Percentiles rank a stretch among this genome's conserved stretches.
These are phyloP conservation scores for Aurelia sp. DNA, from an alignment of 30 jellyfish, hydroid and myxozoan species.

Conservation along the genomic window DNA sequence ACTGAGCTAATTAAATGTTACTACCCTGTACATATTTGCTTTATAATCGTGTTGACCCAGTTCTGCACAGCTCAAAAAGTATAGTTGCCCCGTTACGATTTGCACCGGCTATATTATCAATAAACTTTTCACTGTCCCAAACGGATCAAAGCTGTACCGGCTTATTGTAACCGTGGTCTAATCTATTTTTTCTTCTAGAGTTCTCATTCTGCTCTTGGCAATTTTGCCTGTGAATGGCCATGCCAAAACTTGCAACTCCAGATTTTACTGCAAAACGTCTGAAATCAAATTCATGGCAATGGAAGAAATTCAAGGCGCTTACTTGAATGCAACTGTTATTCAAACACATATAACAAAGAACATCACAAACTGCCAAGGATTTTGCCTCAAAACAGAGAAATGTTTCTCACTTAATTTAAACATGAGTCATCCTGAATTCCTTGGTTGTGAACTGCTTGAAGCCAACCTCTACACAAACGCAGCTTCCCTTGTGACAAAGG, in stretches of 20 bases:
- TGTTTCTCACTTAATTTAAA: conserved; percentile 24
- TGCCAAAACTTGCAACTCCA: conserved; percentile 18
- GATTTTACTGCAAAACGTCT: conserved; percentile 17
- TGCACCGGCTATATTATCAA: too few species aligned
- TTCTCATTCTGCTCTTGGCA: too few species aligned
- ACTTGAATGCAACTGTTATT: conserved; percentile 21
- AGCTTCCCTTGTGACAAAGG: neutral
- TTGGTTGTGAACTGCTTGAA: conserved; percentile 7
- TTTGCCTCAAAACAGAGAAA: conserved; percentile 15
- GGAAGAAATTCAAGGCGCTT: conserved; percentile 11
- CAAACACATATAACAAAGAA: neutral
- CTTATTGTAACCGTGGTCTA: too few species aligned
- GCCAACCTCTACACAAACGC: conserved; percentile 26
- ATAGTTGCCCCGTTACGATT: too few species aligned
- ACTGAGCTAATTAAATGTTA: too few species aligned
- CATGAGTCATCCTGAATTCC: neutral
- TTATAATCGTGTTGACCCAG: too few species aligned
- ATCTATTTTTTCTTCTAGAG: too few species aligned
- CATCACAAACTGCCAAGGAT: conserved; percentile 15
- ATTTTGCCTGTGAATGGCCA: too few species aligned
- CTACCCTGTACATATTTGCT: too few species aligned
- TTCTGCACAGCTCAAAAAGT: too few species aligned
- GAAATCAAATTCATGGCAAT: conserved; percentile 28
- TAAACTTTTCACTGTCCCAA: too few species aligned
- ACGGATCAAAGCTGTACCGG: too few species aligned